Evolutionary conservation across 2,797 vertebrate genomes (phyloP).

Genomic region (Argentina silus): DNA sequence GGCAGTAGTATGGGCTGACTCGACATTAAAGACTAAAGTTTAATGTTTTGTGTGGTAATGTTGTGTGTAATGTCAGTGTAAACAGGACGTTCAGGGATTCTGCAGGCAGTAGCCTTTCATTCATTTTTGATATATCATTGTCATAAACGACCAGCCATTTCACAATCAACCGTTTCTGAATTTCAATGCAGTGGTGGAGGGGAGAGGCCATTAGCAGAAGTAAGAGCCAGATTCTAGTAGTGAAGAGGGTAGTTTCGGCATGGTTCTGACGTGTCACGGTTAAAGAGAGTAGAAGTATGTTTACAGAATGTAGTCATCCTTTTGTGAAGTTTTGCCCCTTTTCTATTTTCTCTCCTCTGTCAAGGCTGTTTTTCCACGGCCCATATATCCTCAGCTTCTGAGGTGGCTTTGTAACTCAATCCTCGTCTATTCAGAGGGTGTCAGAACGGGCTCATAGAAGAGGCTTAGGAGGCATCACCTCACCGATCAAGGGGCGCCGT

Average conservation of each 20-base stretch:
- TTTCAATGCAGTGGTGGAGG: too few relatives aligned
- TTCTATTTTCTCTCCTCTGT: not conserved
- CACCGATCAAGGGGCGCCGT: not conserved
- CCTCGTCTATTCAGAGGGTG: slow-evolving; percentile 1
- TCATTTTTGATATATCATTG: too few relatives aligned
- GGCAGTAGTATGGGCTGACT: too few relatives aligned
- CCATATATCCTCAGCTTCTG: not conserved
- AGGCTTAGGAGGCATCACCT: slow-evolving; percentile 11
- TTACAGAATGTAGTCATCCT: not conserved
- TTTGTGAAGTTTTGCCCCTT: not conserved
- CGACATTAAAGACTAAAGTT: too few relatives aligned
- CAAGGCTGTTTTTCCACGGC: not conserved
- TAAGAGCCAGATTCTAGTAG: not conserved
- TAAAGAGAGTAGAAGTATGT: not conserved
- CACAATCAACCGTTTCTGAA: too few relatives aligned
- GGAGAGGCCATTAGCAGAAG: not conserved
- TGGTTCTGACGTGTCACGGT: not conserved
- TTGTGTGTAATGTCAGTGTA: too few relatives aligned
- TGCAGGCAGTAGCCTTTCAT: too few relatives aligned
- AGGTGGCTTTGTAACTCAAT: slow-evolving; percentile 5
- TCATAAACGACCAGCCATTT: too few relatives aligned
- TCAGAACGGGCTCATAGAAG: not conserved
- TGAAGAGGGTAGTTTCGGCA: not conserved
- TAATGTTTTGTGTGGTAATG: too few relatives aligned
- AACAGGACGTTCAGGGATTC: too few relatives aligned